Evolutionary conservation across 2,888 invertebrate genomes (phyloP).

Genomic region (Scotopteryx bipunctaria): DNA sequence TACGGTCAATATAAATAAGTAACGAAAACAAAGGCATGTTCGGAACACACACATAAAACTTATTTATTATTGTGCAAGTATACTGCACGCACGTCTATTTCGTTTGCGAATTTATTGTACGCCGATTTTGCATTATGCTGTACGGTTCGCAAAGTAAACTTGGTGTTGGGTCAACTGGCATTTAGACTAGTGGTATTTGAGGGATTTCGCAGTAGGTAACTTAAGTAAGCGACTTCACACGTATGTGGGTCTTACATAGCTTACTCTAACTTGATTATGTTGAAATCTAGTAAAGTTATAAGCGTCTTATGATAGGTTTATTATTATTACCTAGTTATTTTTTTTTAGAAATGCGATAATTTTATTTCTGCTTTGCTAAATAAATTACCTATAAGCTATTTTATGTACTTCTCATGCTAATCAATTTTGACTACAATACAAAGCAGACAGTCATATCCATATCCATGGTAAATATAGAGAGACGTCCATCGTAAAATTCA

Average conservation of each 20-base stretch:
- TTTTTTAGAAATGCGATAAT: too few relatives aligned
- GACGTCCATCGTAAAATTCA: constrained; percentile 69
- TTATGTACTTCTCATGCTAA: too few relatives aligned
- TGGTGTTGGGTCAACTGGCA: constrained; percentile 24
- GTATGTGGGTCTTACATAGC: constrained; percentile 12
- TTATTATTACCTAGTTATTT: too few relatives aligned
- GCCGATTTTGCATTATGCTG: constrained; percentile 67
- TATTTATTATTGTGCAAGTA: constrained; percentile 71
- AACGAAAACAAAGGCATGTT: constrained; percentile 54
- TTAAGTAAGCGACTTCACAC: constrained; percentile 12
- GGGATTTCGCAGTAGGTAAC: constrained; percentile 9
- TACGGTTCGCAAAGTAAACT: constrained; percentile 52
- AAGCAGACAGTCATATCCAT: constrained; percentile 29
- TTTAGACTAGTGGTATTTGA: constrained; percentile 19
- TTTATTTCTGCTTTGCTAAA: too few relatives aligned
- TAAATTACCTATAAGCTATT: too few relatives aligned
- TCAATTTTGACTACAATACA: constrained; percentile 16
- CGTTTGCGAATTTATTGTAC: constrained; percentile 71
- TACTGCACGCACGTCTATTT: constrained; percentile 74
- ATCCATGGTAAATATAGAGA: constrained; percentile 62
- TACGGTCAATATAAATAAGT: constrained; percentile 51
- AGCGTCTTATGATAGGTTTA: too few relatives aligned
- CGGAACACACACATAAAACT: constrained; percentile 62
- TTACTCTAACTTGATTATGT: constrained; percentile 5
- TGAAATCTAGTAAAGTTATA: not conserved